These are phyloP conservation scores for Tupiocoris notatus DNA, from an alignment of 2,888 invertebrate genomes.

Conservation along the genomic window DNA sequence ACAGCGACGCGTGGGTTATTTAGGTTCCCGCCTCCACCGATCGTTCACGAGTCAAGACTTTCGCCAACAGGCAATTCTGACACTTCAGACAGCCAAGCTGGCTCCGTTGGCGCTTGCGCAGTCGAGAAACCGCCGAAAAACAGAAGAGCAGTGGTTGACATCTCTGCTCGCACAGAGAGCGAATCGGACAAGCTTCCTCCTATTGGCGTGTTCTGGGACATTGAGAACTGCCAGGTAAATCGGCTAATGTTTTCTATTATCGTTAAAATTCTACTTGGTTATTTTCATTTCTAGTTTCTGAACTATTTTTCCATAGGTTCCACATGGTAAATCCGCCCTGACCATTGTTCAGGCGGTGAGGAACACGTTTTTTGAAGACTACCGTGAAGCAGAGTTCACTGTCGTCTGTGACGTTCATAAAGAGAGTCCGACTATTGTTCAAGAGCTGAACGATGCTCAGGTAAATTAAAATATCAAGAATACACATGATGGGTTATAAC, in stretches of 20 bases:
- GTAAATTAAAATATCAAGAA: too few relatives aligned
- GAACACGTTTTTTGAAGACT: conserved; percentile 70
- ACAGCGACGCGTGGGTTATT: conserved; percentile 18
- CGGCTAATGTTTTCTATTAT: conserved; percentile 1
- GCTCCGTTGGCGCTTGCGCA: not conserved
- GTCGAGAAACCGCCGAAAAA: not conserved
- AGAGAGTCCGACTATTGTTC: conserved; percentile 70
- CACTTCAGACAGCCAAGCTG: conserved; percentile 13
- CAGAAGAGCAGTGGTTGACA: not conserved
- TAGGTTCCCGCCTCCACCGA: conserved; percentile 46
- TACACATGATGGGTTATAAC: too few relatives aligned
- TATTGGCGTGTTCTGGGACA: conserved; percentile 90
- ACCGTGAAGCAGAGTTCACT: conserved; percentile 82
- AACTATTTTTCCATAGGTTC: conserved; percentile 60
- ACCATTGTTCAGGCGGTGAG: conserved; percentile 73
- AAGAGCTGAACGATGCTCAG: conserved; percentile 81
- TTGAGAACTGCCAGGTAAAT: conserved; percentile 79
- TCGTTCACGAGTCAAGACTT: conserved; percentile 15
- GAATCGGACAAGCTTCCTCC: conserved; percentile 58
- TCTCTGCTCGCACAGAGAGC: conserved; percentile 21
- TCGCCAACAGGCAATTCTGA: conserved; percentile 16
- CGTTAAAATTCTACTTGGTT: too few relatives aligned
- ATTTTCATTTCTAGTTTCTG: not conserved
- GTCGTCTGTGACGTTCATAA: conserved; percentile 87
- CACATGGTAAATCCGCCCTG: conserved; percentile 76